Conservation (phyloP, 2,797 vertebrate genomes). For the Dromococcyx pavoninus region DNA sequence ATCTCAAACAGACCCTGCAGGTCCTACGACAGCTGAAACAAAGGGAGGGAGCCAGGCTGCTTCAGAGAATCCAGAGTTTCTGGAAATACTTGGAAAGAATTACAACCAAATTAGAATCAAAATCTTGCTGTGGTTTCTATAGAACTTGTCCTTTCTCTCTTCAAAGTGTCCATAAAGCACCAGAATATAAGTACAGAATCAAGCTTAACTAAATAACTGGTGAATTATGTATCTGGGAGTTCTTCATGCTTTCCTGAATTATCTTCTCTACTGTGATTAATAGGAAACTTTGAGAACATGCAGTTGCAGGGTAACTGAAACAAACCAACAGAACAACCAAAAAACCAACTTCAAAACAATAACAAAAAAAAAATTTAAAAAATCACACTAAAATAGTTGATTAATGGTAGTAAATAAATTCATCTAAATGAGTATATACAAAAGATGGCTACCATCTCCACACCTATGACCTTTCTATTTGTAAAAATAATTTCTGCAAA, state of each 20-base stretch:
- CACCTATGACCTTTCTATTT: not conserved
- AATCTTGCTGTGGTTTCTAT: not conserved
- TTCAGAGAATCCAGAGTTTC: not conserved
- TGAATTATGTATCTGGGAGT: not conserved
- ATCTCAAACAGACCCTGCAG: not conserved
- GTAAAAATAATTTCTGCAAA: not conserved
- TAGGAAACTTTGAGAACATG: not conserved
- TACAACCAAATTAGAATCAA: not conserved
- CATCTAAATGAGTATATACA: not conserved
- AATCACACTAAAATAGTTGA: not conserved
- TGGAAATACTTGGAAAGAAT: not conserved
- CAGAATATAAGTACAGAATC: not conserved
- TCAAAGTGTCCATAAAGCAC: not conserved
- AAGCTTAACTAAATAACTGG: not conserved
- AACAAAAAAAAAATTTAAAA: not conserved
- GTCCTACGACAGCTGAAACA: not conserved
- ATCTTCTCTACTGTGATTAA: not conserved
- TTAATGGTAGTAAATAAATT: not conserved
- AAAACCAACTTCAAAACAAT: not conserved
- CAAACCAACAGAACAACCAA: not conserved
- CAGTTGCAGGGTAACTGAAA: not conserved
- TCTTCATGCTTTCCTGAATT: not conserved
- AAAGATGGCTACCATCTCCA: not conserved
- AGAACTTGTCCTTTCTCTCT: not conserved
- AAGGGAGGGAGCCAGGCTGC: not conserved